Evolutionary conservation across 2,113 vertebrate species (phyloP).

Genomic region (Recurvirostra avosetta): DNA sequence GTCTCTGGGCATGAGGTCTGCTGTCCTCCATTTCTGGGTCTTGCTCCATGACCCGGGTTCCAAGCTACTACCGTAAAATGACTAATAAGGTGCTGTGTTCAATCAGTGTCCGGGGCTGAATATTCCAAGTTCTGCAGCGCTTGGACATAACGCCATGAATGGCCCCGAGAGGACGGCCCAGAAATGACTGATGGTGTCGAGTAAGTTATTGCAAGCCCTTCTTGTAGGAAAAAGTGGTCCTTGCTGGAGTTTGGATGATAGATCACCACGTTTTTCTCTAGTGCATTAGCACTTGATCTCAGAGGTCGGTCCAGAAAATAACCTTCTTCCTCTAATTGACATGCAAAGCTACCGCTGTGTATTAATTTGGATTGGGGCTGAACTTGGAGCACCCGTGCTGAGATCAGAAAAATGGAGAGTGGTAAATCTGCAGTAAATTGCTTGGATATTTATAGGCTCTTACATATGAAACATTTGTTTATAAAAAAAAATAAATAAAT

Average conservation of each 20-base stretch:
- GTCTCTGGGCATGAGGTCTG: not conserved
- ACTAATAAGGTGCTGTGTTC: not conserved
- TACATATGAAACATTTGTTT: not conserved
- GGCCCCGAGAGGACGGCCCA: not conserved
- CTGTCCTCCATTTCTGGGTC: not conserved
- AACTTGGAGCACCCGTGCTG: not conserved
- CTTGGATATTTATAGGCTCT: not conserved
- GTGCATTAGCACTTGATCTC: conserved; percentile 50
- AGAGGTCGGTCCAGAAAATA: conserved; percentile 1
- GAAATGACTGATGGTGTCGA: not conserved
- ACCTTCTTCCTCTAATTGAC: conserved; percentile 33
- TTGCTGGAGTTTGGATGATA: conserved; percentile 5
- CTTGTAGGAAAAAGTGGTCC: not conserved
- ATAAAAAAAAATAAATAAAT: not conserved
- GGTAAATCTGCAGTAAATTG: not conserved
- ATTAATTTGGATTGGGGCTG: conserved; percentile 8
- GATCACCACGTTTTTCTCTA: not conserved
- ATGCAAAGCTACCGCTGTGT: not conserved
- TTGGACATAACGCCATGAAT: rapidly evolving
- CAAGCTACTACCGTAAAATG: not conserved
- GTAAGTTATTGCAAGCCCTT: not conserved
- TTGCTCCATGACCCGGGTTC: not conserved
- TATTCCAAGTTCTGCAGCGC: not conserved
- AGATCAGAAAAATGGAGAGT: not conserved
- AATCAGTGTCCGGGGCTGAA: not conserved